Conservation (phyloP, 1,140 invertebrate genomes). For the Drosophila saltans region DNA sequence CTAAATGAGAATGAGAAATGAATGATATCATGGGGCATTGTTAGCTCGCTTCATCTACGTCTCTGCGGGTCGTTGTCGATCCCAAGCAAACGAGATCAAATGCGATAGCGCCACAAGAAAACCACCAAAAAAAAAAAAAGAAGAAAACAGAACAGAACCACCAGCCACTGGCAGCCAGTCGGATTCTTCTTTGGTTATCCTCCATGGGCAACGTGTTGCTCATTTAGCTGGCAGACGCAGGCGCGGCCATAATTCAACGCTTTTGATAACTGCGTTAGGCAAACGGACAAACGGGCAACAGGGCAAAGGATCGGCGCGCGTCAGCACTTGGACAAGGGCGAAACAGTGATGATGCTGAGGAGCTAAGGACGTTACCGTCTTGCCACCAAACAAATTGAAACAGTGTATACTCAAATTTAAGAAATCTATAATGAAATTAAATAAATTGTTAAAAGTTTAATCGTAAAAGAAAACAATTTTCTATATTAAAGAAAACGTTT, state of each 20-base stretch:
- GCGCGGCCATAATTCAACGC: conserved; percentile 76
- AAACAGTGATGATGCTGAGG: conserved; percentile 26
- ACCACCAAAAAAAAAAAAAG: background rate
- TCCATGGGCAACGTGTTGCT: conserved; percentile 64
- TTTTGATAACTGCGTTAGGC: conserved; percentile 79
- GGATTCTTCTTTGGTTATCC: conserved; percentile 3
- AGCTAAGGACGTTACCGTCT: background rate
- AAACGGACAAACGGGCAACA: background rate
- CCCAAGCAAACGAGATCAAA: conserved; percentile 79
- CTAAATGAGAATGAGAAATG: conserved; percentile 75
- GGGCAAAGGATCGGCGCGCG: conserved; percentile 65
- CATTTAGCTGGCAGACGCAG: conserved; percentile 72
- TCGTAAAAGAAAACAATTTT: no score
- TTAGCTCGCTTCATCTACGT: conserved; percentile 46
- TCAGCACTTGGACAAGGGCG: conserved; percentile 57
- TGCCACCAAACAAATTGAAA: no score
- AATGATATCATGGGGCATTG: conserved; percentile 77
- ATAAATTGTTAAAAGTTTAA: no score
- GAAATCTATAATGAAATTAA: no score
- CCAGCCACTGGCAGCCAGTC: conserved; percentile 3
- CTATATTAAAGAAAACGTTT: no score
- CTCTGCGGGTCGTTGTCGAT: conserved; percentile 66
- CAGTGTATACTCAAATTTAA: no score
- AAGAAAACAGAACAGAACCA: conserved; percentile 25
- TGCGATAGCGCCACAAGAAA: conserved; percentile 81